Percentiles rank a stretch among this genome's conserved stretches.
Evolutionary conservation across 2,113 vertebrate species (phyloP).

Genomic region (Smithornis capensis): DNA sequence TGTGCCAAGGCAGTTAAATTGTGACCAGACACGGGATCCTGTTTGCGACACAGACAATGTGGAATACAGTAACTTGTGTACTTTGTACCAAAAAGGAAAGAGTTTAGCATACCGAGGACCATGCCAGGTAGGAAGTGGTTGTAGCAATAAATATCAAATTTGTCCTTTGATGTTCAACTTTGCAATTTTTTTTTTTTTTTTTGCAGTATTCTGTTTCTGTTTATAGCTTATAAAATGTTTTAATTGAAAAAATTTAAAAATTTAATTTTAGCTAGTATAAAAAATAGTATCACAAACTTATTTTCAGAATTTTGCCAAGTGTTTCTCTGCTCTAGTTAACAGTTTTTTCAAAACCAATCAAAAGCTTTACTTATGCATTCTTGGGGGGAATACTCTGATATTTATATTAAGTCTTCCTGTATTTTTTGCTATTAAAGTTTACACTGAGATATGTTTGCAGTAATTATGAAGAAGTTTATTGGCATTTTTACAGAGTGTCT

Average conservation of each 20-base stretch:
- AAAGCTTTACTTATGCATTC: neutral
- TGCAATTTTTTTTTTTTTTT: neutral
- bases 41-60: conserved; percentile 89
- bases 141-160: neutral
- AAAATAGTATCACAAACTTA: neutral
- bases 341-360: neutral
- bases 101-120: conserved; percentile 88
- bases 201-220: neutral
- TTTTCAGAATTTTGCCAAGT: neutral
- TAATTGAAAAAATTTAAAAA: neutral
- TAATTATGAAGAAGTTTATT: neutral
- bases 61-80: conserved; percentile 85
- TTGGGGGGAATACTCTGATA: neutral
- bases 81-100: conserved; percentile 89
- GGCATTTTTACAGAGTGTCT: neutral
- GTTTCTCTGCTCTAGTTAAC: neutral
- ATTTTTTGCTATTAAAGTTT: neutral
- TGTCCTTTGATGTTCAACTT: neutral
- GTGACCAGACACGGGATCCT: conserved; percentile 85
- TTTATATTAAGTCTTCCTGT: neutral
- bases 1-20: conserved; percentile 79
- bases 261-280: neutral
- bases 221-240: neutral
- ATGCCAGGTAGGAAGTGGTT: conserved; percentile 84
- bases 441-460: neutral